These are phyloP conservation scores for Holocentrus rufus DNA, from an alignment of 2,797 vertebrate genomes.

Conservation along the genomic window DNA sequence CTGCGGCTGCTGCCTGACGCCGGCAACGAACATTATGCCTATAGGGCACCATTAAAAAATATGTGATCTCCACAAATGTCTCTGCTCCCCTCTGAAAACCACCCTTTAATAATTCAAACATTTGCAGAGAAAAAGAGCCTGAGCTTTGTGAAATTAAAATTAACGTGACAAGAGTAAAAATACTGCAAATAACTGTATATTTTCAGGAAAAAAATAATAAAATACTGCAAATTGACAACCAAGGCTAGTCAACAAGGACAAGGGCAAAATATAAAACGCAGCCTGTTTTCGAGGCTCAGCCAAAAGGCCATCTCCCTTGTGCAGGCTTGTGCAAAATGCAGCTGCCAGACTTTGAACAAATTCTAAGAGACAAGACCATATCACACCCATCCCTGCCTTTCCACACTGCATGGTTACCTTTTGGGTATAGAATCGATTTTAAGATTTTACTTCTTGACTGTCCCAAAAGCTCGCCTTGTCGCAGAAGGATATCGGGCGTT, in stretches of 20 bases:
- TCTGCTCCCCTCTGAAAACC: constrained; percentile 55
- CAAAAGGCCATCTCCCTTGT: too few species aligned
- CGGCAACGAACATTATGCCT: constrained; percentile 47
- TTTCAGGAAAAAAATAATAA: background rate
- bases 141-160: constrained; percentile 56
- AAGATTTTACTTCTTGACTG: too few species aligned
- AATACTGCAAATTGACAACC: background rate
- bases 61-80: constrained; percentile 62
- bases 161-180: constrained; percentile 36
- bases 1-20: constrained; percentile 35
- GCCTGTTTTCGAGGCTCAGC: too few species aligned
- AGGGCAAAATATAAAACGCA: background rate
- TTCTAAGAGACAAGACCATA: too few species aligned
- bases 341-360: too few species aligned
- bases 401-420: too few species aligned
- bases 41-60: constrained; percentile 64
- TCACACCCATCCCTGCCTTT: too few species aligned
- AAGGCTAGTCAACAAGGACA: background rate
- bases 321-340: too few species aligned
- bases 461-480: too few species aligned
- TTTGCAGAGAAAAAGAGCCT: constrained; percentile 53
- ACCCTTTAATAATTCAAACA: constrained; percentile 78
- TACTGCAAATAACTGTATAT: constrained; percentile 6
- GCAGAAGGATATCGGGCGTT: too few species aligned
- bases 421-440: too few species aligned